Conservation (phyloP, 2,888 invertebrate species). For the Cylindroiulus punctatus region DNA sequence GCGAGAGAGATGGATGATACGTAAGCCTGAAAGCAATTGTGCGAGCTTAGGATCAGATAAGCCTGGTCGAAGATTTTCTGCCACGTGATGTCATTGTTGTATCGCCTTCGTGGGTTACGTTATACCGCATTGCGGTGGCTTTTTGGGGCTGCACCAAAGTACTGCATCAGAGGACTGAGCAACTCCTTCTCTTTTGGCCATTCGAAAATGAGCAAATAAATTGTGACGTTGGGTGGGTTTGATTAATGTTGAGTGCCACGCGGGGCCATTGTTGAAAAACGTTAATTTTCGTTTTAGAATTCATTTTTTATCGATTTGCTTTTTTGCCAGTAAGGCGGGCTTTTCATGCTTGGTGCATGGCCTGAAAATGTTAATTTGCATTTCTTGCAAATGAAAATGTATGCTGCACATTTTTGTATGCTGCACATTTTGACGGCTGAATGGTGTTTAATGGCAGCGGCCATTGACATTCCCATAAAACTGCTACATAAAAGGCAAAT, state of each 20-base stretch:
- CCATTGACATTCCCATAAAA: too few relatives aligned
- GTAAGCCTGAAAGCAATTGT: background rate
- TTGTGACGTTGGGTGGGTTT: background rate
- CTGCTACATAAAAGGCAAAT: too few relatives aligned
- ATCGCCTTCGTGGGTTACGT: constrained; percentile 1
- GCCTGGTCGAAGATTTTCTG: constrained; percentile 1
- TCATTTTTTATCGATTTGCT: background rate
- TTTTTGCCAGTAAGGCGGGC: background rate
- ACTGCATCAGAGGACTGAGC: background rate
- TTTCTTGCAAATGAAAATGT: too few relatives aligned
- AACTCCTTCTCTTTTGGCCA: background rate
- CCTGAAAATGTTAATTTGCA: too few relatives aligned
- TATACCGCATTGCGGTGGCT: constrained; percentile 1
- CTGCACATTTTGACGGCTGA: too few relatives aligned
- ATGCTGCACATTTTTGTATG: too few relatives aligned
- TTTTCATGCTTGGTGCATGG: background rate
- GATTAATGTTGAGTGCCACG: background rate
- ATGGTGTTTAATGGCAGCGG: too few relatives aligned
- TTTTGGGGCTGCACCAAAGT: background rate
- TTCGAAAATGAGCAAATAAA: background rate
- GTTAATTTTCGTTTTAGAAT: background rate
- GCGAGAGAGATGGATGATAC: background rate
- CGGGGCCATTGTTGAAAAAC: background rate
- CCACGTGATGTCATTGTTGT: constrained; percentile 1
- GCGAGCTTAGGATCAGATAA: background rate